Evolutionary conservation across 2,888 invertebrate genomes (phyloP).

Genomic region (Melieria picta): DNA sequence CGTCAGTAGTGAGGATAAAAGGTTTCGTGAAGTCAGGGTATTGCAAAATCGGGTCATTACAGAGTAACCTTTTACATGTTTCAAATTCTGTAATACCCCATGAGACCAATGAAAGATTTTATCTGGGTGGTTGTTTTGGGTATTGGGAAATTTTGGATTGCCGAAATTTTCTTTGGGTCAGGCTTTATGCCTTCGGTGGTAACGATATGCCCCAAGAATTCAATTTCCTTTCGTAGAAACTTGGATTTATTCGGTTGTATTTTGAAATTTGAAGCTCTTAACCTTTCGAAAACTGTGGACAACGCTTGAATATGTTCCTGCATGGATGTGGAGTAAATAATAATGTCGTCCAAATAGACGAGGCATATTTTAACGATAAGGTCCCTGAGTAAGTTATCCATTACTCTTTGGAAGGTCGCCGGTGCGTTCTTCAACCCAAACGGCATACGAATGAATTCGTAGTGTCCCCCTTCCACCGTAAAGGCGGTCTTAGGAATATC

Average conservation of each 20-base stretch:
- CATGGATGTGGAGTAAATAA: slow-evolving; percentile 48
- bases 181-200: no score
- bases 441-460: slow-evolving; percentile 46
- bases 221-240: slow-evolving; percentile 47
- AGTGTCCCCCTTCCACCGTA: slow-evolving; percentile 45
- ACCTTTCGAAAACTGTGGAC: slow-evolving; percentile 44
- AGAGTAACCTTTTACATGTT: no score
- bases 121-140: no score
- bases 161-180: no score
- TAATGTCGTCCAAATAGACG: slow-evolving; percentile 55
- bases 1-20: no score
- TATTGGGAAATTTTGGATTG: no score
- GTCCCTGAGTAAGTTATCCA: slow-evolving; percentile 46
- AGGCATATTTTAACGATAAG: slow-evolving; percentile 46
- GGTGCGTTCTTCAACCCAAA: slow-evolving; percentile 45
- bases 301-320: slow-evolving; percentile 50
- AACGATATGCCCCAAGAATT: no score
- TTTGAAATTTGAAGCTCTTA: slow-evolving; percentile 46
- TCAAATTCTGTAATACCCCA: no score
- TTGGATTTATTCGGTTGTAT: slow-evolving; percentile 48
- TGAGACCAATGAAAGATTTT: no score
- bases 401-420: slow-evolving; percentile 45
- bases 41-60: no score
- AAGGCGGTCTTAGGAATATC: slow-evolving; percentile 35
- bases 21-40: no score